These are phyloP conservation scores for Ruditapes philippinarum DNA, from an alignment of 1,140 invertebrate genomes.

Conservation along the genomic window DNA sequence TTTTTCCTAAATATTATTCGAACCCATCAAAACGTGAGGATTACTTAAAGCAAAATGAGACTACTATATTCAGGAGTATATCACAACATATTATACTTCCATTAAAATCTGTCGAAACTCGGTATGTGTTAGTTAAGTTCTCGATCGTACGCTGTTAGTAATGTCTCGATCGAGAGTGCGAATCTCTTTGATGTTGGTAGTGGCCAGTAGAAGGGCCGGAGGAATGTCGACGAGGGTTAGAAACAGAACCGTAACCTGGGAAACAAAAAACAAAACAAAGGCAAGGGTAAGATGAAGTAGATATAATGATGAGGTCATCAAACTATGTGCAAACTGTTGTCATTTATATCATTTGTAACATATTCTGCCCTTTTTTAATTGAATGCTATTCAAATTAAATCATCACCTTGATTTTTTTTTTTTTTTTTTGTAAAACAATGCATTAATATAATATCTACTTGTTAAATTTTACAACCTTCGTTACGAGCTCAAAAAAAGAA, in stretches of 20 bases:
- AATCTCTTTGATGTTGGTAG: slow-evolving; percentile 57
- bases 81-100: slow-evolving; percentile 40
- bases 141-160: slow-evolving; percentile 34
- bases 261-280: slow-evolving; percentile 64
- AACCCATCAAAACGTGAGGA: no score
- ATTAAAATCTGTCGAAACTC: background rate
- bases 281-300: slow-evolving; percentile 44
- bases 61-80: background rate
- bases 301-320: background rate
- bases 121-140: slow-evolving; percentile 29
- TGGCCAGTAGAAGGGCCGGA: slow-evolving; percentile 41
- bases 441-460: no score
- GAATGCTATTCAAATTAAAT: no score
- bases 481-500: no score
- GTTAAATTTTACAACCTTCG: no score
- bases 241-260: slow-evolving; percentile 69
- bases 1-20: no score
- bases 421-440: no score
- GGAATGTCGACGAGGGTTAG: slow-evolving; percentile 58
- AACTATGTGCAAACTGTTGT: slow-evolving; percentile 31
- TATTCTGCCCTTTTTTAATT: no score
- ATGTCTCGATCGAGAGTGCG: slow-evolving; percentile 51
- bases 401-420: no score
- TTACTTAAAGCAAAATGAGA: background rate
- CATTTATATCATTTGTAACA: no score